Evolutionary conservation across 2,797 vertebrate genomes (phyloP).

Genomic region (Neoniphon sammara): DNA sequence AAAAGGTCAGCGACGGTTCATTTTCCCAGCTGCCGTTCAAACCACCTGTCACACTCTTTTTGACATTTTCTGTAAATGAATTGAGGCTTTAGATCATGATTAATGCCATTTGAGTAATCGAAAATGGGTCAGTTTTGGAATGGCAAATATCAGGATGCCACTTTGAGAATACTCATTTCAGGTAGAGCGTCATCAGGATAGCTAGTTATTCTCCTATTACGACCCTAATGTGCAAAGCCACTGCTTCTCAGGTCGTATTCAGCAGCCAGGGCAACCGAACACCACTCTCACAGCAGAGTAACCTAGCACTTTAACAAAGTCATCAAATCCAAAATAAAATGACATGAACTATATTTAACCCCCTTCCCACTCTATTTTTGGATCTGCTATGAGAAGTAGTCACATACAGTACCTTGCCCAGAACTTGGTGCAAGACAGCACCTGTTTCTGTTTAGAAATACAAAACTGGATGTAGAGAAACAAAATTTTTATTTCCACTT

Average conservation of each 20-base stretch:
- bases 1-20: constrained; percentile 86
- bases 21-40: constrained; percentile 84
- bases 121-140: constrained; percentile 20
- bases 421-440: constrained; percentile 39
- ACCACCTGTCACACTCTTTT: constrained; percentile 62
- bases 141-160: constrained; percentile 13
- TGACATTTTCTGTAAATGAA: constrained; percentile 39
- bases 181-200: constrained; percentile 59
- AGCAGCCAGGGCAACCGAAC: constrained; percentile 66
- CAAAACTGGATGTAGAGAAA: constrained; percentile 43
- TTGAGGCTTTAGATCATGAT: constrained; percentile 21
- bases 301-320: constrained; percentile 76
- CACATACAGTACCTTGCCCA: constrained; percentile 46
- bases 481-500: constrained; percentile 12
- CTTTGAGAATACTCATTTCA: constrained; percentile 49
- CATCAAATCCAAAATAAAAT: constrained; percentile 81
- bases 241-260: constrained; percentile 62
- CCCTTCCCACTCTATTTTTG: constrained; percentile 76
- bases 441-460: constrained; percentile 72
- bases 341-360: constrained; percentile 78
- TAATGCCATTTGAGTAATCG: not conserved
- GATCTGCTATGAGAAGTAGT: constrained; percentile 64
- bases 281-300: constrained; percentile 70
- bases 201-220: constrained; percentile 69
- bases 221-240: constrained; percentile 67